Conservation (phyloP, 2,113 vertebrate species). For the Glaucomys volans region DNA sequence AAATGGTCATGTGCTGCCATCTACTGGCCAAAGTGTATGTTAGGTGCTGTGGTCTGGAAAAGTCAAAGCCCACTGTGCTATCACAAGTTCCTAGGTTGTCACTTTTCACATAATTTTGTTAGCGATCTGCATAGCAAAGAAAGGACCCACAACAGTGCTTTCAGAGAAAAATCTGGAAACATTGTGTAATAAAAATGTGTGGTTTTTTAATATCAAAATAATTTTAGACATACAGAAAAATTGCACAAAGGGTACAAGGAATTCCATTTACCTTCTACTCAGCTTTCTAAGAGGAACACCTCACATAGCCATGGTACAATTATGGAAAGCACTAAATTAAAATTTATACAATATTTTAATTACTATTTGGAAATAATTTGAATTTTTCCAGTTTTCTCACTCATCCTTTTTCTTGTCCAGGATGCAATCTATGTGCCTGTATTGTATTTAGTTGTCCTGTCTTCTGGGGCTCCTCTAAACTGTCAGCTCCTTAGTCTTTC, state of each 20-base stretch:
- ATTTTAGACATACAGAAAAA: background rate
- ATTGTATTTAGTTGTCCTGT: background rate
- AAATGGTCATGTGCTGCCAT: slow-evolving; percentile 59
- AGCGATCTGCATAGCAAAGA: background rate
- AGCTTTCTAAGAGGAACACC: background rate
- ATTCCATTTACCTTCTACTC: background rate
- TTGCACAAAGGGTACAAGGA: background rate
- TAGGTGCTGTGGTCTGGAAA: background rate
- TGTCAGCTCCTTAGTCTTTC: background rate
- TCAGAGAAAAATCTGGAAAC: background rate
- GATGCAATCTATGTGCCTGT: background rate
- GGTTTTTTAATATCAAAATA: background rate
- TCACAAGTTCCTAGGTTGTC: background rate
- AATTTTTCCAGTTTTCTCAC: background rate
- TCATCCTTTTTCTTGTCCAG: background rate
- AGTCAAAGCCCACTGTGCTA: background rate
- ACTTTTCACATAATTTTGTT: slow-evolving; percentile 25
- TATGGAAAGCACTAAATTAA: background rate
- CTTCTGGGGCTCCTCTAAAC: background rate
- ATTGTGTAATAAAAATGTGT: background rate
- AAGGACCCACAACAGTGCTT: background rate
- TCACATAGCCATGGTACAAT: background rate
- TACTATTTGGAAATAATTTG: background rate
- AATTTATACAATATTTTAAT: background rate
- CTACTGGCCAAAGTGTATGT: slow-evolving; percentile 42